These are phyloP conservation scores for Rhabdomys pumilio DNA, from an alignment of 2,797 vertebrate genomes.

Conservation along the genomic window DNA sequence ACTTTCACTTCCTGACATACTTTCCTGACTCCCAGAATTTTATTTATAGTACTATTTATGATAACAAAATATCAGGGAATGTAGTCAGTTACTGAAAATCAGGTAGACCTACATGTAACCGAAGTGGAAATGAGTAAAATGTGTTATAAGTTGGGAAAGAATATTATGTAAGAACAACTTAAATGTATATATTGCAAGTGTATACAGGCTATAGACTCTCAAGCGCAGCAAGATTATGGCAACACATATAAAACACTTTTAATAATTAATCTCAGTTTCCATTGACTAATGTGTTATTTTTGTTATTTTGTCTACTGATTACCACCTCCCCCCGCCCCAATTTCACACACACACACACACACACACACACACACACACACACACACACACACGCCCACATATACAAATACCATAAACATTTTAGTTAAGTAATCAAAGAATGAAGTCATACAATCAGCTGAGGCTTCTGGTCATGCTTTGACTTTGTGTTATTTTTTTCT, in stretches of 20 bases:
- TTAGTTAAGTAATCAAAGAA: neutral
- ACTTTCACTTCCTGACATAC: neutral
- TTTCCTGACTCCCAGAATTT: neutral
- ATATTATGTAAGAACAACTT: neutral
- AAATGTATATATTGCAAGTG: neutral
- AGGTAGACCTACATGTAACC: neutral
- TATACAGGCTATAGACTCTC: conserved; percentile 2
- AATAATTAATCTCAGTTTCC: neutral
- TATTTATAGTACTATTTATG: conserved; percentile 48
- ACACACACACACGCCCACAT: too few relatives aligned
- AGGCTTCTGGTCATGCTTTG: neutral
- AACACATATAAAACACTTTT: neutral
- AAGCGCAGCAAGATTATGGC: conserved; percentile 9
- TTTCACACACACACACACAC: too few relatives aligned
- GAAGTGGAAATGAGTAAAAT: conserved; percentile 27
- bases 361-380: too few relatives aligned
- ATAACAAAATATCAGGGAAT: neutral
- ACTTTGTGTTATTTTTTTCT: neutral
- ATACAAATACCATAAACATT: neutral
- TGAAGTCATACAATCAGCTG: neutral
- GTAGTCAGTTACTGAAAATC: conserved; percentile 19
- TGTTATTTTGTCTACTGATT: conserved; percentile 8
- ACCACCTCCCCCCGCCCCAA: too few relatives aligned
- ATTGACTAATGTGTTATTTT: conserved; percentile 57
- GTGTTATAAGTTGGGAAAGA: conserved; percentile 49